phyloP scores from a whole-genome alignment of 2,113 vertebrate genomes.

The Nesogale talazaci region DNA sequence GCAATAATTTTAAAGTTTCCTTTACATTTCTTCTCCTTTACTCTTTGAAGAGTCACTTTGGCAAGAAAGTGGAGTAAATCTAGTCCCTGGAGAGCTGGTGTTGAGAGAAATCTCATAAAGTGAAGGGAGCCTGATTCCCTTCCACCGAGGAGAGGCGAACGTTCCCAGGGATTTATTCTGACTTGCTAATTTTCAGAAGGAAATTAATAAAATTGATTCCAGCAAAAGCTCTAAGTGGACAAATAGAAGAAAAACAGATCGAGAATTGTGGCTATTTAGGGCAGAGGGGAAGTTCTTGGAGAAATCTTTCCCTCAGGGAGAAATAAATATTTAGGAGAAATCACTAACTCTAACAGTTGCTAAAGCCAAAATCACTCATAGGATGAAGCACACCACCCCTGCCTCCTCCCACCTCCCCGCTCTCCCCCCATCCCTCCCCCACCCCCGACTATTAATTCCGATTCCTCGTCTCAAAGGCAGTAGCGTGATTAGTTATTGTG shows the following conservation, averaged over 20 bases:
- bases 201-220: slow-evolving; percentile 73
- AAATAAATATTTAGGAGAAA: slow-evolving; percentile 82
- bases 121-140: background rate
- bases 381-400: slow-evolving; percentile 56
- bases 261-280: slow-evolving; percentile 71
- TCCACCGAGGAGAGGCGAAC: slow-evolving; percentile 23
- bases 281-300: slow-evolving; percentile 75
- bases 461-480: slow-evolving; percentile 73
- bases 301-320: slow-evolving; percentile 78
- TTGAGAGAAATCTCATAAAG: background rate
- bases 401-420: slow-evolving; percentile 56
- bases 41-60: background rate
- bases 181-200: slow-evolving; percentile 74
- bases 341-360: slow-evolving; percentile 76
- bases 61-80: background rate
- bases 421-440: slow-evolving; percentile 65
- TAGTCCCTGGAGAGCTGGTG: background rate
- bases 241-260: slow-evolving; percentile 75
- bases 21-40: background rate
- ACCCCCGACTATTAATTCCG: slow-evolving; percentile 75
- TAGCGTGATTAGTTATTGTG: slow-evolving; percentile 85
- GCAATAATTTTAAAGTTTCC: background rate
- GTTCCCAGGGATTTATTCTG: slow-evolving; percentile 68
- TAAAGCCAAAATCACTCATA: slow-evolving; percentile 78
- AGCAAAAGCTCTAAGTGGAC: slow-evolving; percentile 77